These are phyloP conservation scores for Mastomys coucha DNA, from an alignment of 2,113 vertebrate species.

Conservation along the genomic window DNA sequence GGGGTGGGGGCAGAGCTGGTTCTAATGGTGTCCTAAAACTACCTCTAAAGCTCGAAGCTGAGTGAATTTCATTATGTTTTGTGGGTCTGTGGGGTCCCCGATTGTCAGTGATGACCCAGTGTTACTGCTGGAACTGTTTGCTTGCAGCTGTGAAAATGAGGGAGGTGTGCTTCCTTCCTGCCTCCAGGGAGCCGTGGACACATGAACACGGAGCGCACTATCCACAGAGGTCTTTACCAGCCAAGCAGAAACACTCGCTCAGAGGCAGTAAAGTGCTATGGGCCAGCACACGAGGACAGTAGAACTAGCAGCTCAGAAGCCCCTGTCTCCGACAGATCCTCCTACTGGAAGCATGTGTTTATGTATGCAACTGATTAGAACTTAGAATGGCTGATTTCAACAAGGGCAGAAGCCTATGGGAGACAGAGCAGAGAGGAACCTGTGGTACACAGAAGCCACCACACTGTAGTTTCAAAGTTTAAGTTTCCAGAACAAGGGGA, in stretches of 20 bases:
- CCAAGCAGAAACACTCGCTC: not conserved
- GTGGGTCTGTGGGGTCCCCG: not conserved
- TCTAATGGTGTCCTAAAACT: not conserved
- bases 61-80: not conserved
- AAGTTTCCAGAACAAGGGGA: not conserved
- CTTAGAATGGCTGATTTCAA: not conserved
- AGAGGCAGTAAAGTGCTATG: not conserved
- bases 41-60: not conserved
- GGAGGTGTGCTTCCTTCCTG: not conserved
- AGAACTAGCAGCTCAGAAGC: not conserved
- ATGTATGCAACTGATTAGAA: not conserved
- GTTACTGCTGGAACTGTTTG: not conserved
- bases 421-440: not conserved
- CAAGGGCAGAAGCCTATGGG: not conserved
- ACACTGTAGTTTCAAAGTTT: not conserved
- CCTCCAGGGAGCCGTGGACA: not conserved
- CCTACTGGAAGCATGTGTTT: not conserved
- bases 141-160: not conserved
- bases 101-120: rapidly evolving
- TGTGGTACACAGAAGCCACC: not conserved
- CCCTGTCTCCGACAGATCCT: not conserved
- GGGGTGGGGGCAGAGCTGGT: not conserved
- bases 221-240: not conserved
- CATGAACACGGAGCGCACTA: not conserved
- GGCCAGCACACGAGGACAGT: not conserved